phyloP scores from a whole-genome alignment of 2,113 vertebrate genomes.

The Nothocercus julius region DNA sequence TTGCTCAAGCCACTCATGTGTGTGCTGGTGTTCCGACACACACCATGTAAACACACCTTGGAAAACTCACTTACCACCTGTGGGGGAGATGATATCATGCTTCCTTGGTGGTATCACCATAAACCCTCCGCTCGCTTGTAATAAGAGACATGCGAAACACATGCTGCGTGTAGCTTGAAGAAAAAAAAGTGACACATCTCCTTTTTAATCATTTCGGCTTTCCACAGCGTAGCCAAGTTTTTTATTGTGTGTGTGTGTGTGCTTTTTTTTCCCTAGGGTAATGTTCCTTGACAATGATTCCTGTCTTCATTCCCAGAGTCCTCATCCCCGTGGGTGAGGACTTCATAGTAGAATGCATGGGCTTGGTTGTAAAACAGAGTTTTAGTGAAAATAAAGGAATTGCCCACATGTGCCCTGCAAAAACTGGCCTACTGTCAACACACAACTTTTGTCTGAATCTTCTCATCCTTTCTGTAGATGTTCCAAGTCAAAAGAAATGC shows the following conservation, averaged over 20 bases:
- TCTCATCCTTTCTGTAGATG: neutral
- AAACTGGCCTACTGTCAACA: neutral
- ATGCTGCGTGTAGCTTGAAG: conserved; percentile 30
- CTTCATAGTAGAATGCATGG: neutral
- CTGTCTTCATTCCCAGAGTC: neutral
- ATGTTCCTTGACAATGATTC: neutral
- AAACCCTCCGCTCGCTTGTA: conserved; percentile 56
- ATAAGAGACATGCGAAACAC: conserved; percentile 50
- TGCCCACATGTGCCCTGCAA: neutral
- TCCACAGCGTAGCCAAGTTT: neutral
- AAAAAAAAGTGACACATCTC: conserved; percentile 41
- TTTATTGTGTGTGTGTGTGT: neutral
- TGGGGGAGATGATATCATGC: conserved; percentile 60
- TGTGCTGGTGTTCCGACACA: conserved; percentile 15
- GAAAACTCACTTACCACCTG: conserved; percentile 60
- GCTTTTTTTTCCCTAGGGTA: neutral
- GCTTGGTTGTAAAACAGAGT: neutral
- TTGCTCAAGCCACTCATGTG: conserved; percentile 8
- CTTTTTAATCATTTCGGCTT: conserved; percentile 46
- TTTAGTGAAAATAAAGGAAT: neutral
- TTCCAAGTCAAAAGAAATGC: neutral
- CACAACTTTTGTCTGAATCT: neutral
- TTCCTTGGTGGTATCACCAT: conserved; percentile 59
- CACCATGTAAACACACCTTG: conserved; percentile 1
- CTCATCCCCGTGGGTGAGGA: neutral